phyloP scores from a whole-genome alignment of 2,113 vertebrate species.

The Melozone crissalis region DNA sequence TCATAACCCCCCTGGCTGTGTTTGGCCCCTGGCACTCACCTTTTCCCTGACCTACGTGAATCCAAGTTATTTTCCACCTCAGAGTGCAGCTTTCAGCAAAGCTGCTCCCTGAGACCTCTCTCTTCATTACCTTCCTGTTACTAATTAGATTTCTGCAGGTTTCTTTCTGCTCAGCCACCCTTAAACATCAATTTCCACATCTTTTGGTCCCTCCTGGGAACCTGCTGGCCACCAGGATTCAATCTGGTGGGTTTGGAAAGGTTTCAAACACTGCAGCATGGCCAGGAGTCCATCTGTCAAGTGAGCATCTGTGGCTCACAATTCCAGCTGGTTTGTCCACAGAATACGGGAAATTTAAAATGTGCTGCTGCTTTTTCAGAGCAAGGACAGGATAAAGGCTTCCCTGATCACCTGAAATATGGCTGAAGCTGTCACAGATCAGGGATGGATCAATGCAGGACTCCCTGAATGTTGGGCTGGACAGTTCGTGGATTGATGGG shows the following conservation, averaged over 20 bases:
- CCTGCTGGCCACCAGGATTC: not conserved
- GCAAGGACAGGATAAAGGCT: slow-evolving; percentile 15
- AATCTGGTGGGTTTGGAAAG: not conserved
- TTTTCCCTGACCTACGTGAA: not conserved
- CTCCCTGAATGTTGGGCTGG: not conserved
- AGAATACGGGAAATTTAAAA: not conserved
- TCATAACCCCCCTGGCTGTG: not conserved
- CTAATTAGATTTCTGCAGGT: slow-evolving; percentile 2
- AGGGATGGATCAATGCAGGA: not conserved
- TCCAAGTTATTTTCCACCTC: not conserved
- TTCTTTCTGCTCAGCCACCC: slow-evolving; percentile 6
- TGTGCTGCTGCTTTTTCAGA: not conserved
- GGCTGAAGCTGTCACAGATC: not conserved
- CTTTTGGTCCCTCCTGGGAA: not conserved
- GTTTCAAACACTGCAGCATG: not conserved
- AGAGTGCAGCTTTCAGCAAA: not conserved
- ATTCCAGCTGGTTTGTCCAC: not conserved
- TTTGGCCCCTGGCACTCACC: not conserved
- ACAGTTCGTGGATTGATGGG: not conserved
- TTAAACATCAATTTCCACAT: slow-evolving; percentile 28
- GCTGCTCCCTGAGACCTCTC: not conserved
- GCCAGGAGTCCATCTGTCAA: slow-evolving; percentile 50
- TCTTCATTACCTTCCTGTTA: not conserved
- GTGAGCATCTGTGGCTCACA: not conserved
- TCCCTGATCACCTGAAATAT: not conserved